Base-by-base conservation (phyloP, 2,888 invertebrate species). In the Phyllotreta cruciferae region DNA sequence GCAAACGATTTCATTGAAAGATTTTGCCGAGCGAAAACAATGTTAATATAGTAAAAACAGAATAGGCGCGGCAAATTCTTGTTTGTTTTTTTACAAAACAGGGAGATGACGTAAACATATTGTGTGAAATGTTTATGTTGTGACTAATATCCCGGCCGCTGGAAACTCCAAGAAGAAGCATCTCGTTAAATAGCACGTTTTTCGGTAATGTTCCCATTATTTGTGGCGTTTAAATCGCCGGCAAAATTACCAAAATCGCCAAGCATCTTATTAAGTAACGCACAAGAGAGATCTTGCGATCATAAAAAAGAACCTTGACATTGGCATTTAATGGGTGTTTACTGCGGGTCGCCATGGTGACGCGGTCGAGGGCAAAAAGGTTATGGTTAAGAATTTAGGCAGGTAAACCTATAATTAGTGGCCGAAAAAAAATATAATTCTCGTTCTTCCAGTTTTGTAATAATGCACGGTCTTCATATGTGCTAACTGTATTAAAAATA, bases 31-130 rank as follows among this genome's bases (percentile, higher is more conserved):
- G 50, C 14, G 11, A 50, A 58, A 35, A 58, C 35, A 58, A 58
- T 58, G 42, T 11, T 45, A 56, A 45, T 52, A 38, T 50, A 55
- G 41, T 55, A 55, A 58, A 53, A 63, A 38, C 60, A 47, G 38
- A 60, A 50, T 50, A 60, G 64, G 60, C 60, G 64, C 64, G 64
- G 64, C 64, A 61, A 64, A 56, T 64, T 61, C 60, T 64, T 60
- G 56, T 61, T 64, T 64, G 56, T 61, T 64, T 58, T 50, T 58
- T 58, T 58, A 50, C 42, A 58, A 58, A 7, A 47, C 42, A 50
- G 50, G 58, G 36, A 58, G 58, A 58, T 58, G 58, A 58, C 58
- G 58, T 58, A 50, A 58, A 58, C 58, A 58, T 50, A 58, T 58
- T 42, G 42, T 41, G 50, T n/a, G 34, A 58, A 57, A 58, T 58